Evolutionary conservation across 2,888 invertebrate genomes (phyloP).

Genomic region (Thera britannica): DNA sequence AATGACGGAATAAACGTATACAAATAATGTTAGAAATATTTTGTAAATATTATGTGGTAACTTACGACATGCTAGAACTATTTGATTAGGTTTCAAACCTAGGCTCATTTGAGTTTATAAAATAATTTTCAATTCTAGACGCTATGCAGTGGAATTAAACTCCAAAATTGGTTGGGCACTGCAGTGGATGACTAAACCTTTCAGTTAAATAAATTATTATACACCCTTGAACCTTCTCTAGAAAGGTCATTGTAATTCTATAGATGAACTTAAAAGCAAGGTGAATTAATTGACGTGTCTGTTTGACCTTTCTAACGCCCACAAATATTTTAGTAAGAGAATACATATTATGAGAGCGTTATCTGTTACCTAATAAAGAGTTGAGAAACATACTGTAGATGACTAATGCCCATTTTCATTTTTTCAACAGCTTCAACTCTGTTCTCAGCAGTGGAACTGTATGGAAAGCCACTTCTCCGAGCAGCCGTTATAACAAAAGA

Average conservation of each 20-base stretch:
- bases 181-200: conserved; percentile 16
- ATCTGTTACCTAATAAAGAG: conserved; percentile 29
- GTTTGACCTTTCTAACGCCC: conserved; percentile 60
- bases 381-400: conserved; percentile 8
- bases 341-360: conserved; percentile 30
- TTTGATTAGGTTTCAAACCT: conserved; percentile 32
- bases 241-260: conserved; percentile 65
- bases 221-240: conserved; percentile 43
- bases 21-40: conserved; percentile 22
- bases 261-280: conserved; percentile 66
- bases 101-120: conserved; percentile 14
- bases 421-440: conserved; percentile 79
- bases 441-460: conserved; percentile 86
- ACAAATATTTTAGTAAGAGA: conserved; percentile 50
- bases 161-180: conserved; percentile 10
- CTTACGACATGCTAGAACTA: conserved; percentile 24
- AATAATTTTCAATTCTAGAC: conserved; percentile 3
- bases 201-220: conserved; percentile 34
- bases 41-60: conserved; percentile 14
- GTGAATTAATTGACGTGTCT: conserved; percentile 63
- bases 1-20: conserved; percentile 22
- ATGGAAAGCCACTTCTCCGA: conserved; percentile 85
- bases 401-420: conserved; percentile 53
- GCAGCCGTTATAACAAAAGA: conserved; percentile 80
- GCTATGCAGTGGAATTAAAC: conserved; percentile 25